Percentiles rank a stretch among this genome's conserved stretches.
Evolutionary conservation across 2,113 vertebrate species (phyloP).

Genomic region (Coreoperca whiteheadi): DNA sequence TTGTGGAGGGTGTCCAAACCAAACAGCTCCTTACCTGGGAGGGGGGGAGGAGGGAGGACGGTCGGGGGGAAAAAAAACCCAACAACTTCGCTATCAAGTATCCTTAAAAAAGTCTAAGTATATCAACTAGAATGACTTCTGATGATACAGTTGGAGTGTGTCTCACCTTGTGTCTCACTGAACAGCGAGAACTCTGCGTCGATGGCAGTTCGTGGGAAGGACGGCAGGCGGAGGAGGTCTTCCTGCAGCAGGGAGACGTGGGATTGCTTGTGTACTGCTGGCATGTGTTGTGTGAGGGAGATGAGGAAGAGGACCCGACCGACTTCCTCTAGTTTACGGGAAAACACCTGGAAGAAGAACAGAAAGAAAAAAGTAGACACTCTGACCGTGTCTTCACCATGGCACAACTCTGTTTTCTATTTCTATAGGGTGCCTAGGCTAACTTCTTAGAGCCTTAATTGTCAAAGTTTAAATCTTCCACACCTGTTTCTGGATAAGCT

Average conservation of each 20-base stretch:
- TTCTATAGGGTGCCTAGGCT: background rate
- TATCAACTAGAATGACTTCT: background rate
- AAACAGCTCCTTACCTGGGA: slow-evolving; percentile 95
- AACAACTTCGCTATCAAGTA: too few relatives aligned
- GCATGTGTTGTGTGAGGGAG: slow-evolving; percentile 96
- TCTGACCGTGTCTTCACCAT: background rate
- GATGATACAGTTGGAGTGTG: background rate
- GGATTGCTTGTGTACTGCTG: slow-evolving; percentile 95
- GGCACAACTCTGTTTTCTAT: background rate
- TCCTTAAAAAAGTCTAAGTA: too few relatives aligned
- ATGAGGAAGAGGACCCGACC: slow-evolving; percentile 97
- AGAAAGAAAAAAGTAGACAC: background rate
- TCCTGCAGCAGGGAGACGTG: slow-evolving; percentile 98
- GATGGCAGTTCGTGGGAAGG: slow-evolving; percentile 95
- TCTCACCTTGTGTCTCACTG: slow-evolving; percentile 92
- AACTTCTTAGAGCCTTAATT: background rate
- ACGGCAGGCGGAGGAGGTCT: slow-evolving; percentile 95
- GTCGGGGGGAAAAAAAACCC: too few relatives aligned
- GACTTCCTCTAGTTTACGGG: slow-evolving; percentile 96
- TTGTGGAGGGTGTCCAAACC: slow-evolving; percentile 98
- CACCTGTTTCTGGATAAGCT: slow-evolving; percentile 97
- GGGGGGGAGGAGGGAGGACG: background rate
- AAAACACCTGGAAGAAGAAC: slow-evolving; percentile 89
- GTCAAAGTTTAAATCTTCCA: background rate
- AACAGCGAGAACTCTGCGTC: slow-evolving; percentile 98